A percentile compares a stretch with the other conserved stretches of the same genome.
phyloP scores from a whole-genome alignment of 2,797 vertebrate genomes.

The Thamnophis elegans region DNA sequence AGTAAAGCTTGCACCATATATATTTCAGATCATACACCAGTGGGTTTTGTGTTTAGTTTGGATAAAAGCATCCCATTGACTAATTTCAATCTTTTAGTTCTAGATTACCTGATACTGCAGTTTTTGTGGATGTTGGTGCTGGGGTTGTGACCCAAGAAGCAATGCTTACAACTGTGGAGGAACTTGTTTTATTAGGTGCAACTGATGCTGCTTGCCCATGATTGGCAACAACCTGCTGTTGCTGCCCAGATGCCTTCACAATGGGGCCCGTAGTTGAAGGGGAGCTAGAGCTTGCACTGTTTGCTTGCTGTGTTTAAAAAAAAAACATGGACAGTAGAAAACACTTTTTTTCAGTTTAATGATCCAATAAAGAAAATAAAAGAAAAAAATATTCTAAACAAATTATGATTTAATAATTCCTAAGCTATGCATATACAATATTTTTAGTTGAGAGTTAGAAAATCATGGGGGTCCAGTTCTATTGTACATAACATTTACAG shows the following conservation, averaged over 20 bases:
- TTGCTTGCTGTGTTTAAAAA: slow-evolving; percentile 60
- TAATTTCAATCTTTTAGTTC: neutral
- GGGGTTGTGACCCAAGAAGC: slow-evolving; percentile 71
- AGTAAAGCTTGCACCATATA: neutral
- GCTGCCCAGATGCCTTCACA: slow-evolving; percentile 79
- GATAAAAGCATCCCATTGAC: neutral
- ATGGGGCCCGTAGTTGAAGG: slow-evolving; percentile 63
- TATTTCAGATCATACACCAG: neutral
- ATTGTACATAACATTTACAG: neutral
- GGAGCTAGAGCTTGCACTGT: slow-evolving; percentile 63
- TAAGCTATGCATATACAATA: neutral
- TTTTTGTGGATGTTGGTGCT: slow-evolving; percentile 65
- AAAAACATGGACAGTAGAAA: slow-evolving; percentile 6
- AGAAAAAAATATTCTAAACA: neutral
- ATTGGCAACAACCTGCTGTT: slow-evolving; percentile 81
- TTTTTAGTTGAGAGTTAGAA: neutral
- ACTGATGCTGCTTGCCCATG: slow-evolving; percentile 75
- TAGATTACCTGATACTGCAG: slow-evolving; percentile 72
- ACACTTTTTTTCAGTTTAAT: neutral
- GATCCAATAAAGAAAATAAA: neutral
- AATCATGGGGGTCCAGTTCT: neutral
- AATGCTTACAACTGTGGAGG: slow-evolving; percentile 75
- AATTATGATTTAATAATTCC: neutral
- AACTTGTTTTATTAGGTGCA: slow-evolving; percentile 59
- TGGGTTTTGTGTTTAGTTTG: neutral